Conservation (phyloP, 2,888 invertebrate species). For the Drosophila melanosoma region DNA sequence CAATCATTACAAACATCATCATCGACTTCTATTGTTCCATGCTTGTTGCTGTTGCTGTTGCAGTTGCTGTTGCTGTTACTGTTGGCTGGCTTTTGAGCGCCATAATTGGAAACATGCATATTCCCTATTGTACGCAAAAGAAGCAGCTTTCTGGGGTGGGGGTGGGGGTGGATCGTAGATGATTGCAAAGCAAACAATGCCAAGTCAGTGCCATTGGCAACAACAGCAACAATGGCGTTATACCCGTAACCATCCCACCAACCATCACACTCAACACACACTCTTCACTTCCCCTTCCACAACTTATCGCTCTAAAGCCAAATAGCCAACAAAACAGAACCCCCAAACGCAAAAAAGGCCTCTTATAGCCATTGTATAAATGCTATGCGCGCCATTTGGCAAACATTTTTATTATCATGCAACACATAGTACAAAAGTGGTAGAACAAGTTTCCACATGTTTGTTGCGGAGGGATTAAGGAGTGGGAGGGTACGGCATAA, state of each 20-base stretch:
- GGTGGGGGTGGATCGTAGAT: slow-evolving; percentile 33
- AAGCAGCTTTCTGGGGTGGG: slow-evolving; percentile 22
- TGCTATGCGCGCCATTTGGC: slow-evolving; percentile 70
- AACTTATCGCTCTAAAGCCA: slow-evolving; percentile 36
- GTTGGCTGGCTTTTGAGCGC: slow-evolving; percentile 74
- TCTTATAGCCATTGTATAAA: slow-evolving; percentile 52
- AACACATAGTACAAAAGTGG: slow-evolving; percentile 43
- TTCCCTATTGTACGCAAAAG: slow-evolving; percentile 69
- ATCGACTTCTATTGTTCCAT: slow-evolving; percentile 47
- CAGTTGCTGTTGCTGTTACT: slow-evolving; percentile 31
- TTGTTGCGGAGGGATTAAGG: not conserved
- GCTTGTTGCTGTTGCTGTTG: slow-evolving; percentile 28
- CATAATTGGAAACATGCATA: slow-evolving; percentile 80
- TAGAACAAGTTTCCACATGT: slow-evolving; percentile 6
- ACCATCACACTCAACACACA: no score
- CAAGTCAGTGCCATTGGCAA: slow-evolving; percentile 69
- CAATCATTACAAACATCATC: slow-evolving; percentile 20
- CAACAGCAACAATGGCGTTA: slow-evolving; percentile 48
- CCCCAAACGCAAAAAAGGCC: slow-evolving; percentile 38
- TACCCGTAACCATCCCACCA: slow-evolving; percentile 3
- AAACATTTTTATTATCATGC: slow-evolving; percentile 74
- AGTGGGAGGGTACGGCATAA: not conserved
- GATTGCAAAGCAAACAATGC: slow-evolving; percentile 80
- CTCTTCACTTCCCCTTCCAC: not conserved
- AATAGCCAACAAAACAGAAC: slow-evolving; percentile 54